Percentiles rank a stretch among this genome's conserved stretches.
phyloP scores from a whole-genome alignment of 1,140 invertebrate species.

The Anoplolepis gracilipes region DNA sequence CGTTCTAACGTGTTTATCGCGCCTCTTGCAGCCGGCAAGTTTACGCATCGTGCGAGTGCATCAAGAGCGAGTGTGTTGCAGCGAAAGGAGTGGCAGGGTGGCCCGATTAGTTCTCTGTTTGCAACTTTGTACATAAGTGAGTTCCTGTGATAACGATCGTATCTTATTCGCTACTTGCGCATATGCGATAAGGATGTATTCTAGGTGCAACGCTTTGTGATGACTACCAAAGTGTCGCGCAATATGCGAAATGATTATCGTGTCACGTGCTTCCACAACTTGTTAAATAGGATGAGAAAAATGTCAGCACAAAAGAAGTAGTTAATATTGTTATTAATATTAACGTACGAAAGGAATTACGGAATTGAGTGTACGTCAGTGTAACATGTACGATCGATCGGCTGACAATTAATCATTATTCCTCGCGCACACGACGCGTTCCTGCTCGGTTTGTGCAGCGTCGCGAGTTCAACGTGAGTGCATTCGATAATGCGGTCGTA shows the following conservation, averaged over 20 bases:
- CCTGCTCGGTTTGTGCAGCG: background rate
- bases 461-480: conserved; percentile 23
- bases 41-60: background rate
- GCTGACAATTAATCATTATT: conserved; percentile 2
- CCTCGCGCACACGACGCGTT: too few species aligned
- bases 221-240: background rate
- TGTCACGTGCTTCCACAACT: background rate
- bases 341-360: background rate
- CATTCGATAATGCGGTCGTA: background rate
- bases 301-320: too few species aligned
- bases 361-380: conserved; percentile 1
- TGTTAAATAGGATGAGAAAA: background rate
- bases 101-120: conserved; percentile 13
- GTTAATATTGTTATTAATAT: background rate
- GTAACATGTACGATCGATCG: background rate
- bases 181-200: conserved; percentile 14
- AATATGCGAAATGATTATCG: conserved; percentile 6
- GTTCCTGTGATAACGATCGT: conserved; percentile 35
- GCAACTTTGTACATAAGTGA: background rate
- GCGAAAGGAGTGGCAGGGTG: background rate
- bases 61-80: background rate
- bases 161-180: background rate
- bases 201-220: background rate
- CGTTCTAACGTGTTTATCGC: conserved; percentile 5
- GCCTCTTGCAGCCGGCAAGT: background rate